Evolutionary conservation across 2,888 invertebrate species (phyloP).

Genomic region (Anoncus sp.): DNA sequence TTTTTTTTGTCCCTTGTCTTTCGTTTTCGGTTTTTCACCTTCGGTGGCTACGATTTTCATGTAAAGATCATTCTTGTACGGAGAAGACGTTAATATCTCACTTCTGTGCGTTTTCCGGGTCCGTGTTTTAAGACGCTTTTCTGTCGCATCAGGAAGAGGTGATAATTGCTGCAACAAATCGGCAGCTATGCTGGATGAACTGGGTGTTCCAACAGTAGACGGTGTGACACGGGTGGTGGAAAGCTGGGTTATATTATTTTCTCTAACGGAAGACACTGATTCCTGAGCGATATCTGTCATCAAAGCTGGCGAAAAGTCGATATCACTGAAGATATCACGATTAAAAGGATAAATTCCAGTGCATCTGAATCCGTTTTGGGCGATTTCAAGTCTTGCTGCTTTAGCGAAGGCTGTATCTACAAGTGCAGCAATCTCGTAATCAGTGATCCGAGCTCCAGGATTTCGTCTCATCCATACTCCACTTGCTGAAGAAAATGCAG

Average conservation of each 20-base stretch:
- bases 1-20: no score
- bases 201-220: no score
- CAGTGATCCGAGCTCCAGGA: conserved; percentile 51
- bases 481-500: conserved; percentile 10
- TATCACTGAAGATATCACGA: conserved; percentile 2
- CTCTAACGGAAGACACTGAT: not conserved
- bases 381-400: conserved; percentile 51
- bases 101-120: not conserved
- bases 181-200: no score
- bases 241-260: no score
- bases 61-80: not conserved
- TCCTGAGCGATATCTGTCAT: not conserved
- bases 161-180: no score
- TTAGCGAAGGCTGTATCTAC: conserved; percentile 54
- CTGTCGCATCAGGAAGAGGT: not conserved
- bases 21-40: no score
- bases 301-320: not conserved
- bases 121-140: not conserved
- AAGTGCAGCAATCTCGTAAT: conserved; percentile 57
- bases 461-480: conserved; percentile 65
- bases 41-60: no score
- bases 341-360: conserved; percentile 9
- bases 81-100: conserved; percentile 2
- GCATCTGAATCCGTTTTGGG: not conserved
- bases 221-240: no score